Base-by-base conservation (phyloP, 2,113 vertebrate species). In the Microcebus lehilahytsara region DNA sequence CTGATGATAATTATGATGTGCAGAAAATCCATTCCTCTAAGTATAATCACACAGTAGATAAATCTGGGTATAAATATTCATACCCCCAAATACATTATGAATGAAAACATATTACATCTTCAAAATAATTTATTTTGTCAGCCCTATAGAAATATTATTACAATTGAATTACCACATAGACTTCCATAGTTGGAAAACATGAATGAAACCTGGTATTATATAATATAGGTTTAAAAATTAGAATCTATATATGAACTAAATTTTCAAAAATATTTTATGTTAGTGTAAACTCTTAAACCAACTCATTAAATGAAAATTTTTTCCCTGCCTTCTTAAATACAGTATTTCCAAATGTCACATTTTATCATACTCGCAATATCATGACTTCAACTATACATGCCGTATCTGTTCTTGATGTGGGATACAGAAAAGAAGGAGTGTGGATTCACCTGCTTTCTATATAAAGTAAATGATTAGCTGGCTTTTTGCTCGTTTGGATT, bases 21-120 rank as follows among this genome's bases (percentile, higher is more conserved):
- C 40, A 94, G 62, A 94, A 87, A 94, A 89, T 40, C n/a, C 14
- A 62, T 84, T 79, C 17, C 46, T 83, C 42, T 96, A 22, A 74
- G n/a, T 62, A 89, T 42, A 67, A 90, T 91, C 60, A 89, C 42
- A 85, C 46, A 89, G 84, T 85, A n/a, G 27, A 69, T 64, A 93
- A 80, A 71, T 62, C 51, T 88, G 71, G 40, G 14, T 90, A 85
- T 94, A 96, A 96, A 92, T 95, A 93, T 91, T 95, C 90, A 97
- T 86, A 60, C 2, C 25, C 53, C 92, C 27, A 67, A 80, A 87
- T 46, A 89, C 83, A 93, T 67, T 93, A 74, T 83, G 62, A 97
- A 88, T 93, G 89, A 95, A 93, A 91, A 81, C 62, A 93, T 89
- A 20, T 74, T 90, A 62, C 30, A 93, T 94, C 67, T 84, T 30